Percentiles rank a stretch among this genome's conserved stretches.
These are phyloP conservation scores for Himantopus leucocephalus DNA, from an alignment of 2,113 vertebrate genomes.

Conservation along the genomic window DNA sequence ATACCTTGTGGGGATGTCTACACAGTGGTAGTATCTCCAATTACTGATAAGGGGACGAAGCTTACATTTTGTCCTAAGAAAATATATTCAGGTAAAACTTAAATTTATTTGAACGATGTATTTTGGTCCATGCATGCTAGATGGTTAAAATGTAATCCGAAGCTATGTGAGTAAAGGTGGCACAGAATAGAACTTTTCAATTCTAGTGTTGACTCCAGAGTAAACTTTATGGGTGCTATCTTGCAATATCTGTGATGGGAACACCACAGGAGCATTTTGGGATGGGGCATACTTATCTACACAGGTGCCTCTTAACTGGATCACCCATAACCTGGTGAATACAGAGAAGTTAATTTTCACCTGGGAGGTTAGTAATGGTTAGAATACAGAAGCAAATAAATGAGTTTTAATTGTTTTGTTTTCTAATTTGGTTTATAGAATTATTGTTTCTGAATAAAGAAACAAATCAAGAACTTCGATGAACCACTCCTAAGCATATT, in stretches of 20 bases:
- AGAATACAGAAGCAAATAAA: not conserved
- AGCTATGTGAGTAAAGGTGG: not conserved
- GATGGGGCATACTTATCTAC: not conserved
- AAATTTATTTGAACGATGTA: not conserved
- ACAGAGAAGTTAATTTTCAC: not conserved
- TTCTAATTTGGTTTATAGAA: not conserved
- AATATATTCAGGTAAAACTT: constrained; percentile 84
- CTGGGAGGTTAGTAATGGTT: not conserved
- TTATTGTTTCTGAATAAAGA: not conserved
- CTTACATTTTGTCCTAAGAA: constrained; percentile 85
- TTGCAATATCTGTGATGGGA: not conserved
- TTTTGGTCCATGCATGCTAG: not conserved
- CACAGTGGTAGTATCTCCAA: constrained; percentile 81
- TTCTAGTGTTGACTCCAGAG: not conserved
- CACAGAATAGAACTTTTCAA: not conserved
- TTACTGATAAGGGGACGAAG: constrained; percentile 70
- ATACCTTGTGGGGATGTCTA: constrained; percentile 87
- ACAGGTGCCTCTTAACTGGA: not conserved
- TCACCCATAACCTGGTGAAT: not conserved
- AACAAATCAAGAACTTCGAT: not conserved
- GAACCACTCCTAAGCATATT: not conserved
- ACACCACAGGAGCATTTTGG: not conserved
- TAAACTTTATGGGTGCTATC: not conserved
- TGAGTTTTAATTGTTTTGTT: not conserved
- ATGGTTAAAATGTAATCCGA: not conserved